Conservation (phyloP, 2,113 vertebrate genomes). For the Empidonax traillii region DNA sequence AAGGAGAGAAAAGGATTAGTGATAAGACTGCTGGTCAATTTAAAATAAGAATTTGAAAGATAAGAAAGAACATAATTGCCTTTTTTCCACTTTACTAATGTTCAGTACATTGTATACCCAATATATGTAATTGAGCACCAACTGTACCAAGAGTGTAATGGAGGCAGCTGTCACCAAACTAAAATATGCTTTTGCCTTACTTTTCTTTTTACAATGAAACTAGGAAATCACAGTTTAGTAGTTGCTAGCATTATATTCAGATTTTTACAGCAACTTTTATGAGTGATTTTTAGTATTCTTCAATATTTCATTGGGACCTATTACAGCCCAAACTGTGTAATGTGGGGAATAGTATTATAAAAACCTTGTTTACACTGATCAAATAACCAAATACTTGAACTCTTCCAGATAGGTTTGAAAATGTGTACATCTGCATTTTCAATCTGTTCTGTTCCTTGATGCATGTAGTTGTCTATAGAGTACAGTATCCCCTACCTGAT, state of each 20-base stretch:
- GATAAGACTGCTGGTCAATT: neutral
- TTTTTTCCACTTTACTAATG: neutral
- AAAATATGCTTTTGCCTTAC: neutral
- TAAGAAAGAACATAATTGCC: neutral
- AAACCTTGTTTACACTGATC: neutral
- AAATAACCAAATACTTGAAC: neutral
- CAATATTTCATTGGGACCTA: neutral
- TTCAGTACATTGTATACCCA: neutral
- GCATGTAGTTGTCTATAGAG: neutral
- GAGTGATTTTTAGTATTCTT: neutral
- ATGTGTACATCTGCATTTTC: neutral
- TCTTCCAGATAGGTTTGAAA: neutral
- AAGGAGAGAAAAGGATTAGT: neutral
- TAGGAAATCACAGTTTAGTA: neutral
- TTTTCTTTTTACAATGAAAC: neutral
- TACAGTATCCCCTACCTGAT: neutral
- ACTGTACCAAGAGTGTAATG: neutral
- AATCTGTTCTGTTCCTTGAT: neutral
- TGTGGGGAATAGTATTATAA: neutral
- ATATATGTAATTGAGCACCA: neutral
- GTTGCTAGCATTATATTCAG: neutral
- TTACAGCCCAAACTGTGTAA: neutral
- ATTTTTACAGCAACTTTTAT: neutral
- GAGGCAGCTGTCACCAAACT: neutral
- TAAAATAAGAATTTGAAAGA: neutral